Percentiles rank a stretch among this genome's conserved stretches.
These are phyloP conservation scores for Telenomus remus DNA, from an alignment of 1,140 invertebrate genomes.

Conservation along the genomic window DNA sequence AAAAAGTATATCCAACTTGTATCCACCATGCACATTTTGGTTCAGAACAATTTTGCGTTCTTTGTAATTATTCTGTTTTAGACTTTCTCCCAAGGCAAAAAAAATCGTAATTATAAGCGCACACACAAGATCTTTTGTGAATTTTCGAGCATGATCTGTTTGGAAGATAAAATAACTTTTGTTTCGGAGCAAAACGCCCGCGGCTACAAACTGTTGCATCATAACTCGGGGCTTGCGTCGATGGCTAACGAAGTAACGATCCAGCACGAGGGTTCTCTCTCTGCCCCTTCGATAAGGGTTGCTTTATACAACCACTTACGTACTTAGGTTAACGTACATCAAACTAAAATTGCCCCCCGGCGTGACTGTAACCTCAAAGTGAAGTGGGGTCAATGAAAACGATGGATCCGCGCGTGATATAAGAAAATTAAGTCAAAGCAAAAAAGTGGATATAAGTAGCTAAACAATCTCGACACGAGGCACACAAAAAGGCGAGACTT, in stretches of 20 bases:
- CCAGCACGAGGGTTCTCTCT: slow-evolving; percentile 32
- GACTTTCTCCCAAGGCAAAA: no score
- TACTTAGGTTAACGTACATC: slow-evolving; percentile 64
- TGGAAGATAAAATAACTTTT: slow-evolving; percentile 41
- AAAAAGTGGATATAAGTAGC: slow-evolving; percentile 32
- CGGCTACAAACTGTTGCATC: slow-evolving; percentile 73
- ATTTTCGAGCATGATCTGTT: slow-evolving; percentile 9
- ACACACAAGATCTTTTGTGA: no score
- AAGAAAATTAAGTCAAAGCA: slow-evolving; percentile 38
- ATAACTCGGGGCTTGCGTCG: slow-evolving; percentile 60
- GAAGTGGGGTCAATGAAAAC: slow-evolving; percentile 61
- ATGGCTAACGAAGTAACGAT: slow-evolving; percentile 67
- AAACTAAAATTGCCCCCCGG: slow-evolving; percentile 63
- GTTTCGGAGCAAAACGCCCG: slow-evolving; percentile 47
- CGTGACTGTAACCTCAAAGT: slow-evolving; percentile 58
- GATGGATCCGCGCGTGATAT: slow-evolving; percentile 32
- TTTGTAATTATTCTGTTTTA: no score
- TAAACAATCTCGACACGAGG: slow-evolving; percentile 33
- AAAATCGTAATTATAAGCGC: no score
- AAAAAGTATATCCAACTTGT: no score
- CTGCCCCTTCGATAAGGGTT: slow-evolving; percentile 37
- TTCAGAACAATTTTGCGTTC: no score
- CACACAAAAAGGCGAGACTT: slow-evolving; percentile 14
- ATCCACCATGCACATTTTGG: no score
- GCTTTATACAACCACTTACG: slow-evolving; percentile 62